Percentiles rank a stretch among this genome's conserved stretches.
Conservation (phyloP, 2,113 vertebrate species). For the Chaetura pelagica region DNA sequence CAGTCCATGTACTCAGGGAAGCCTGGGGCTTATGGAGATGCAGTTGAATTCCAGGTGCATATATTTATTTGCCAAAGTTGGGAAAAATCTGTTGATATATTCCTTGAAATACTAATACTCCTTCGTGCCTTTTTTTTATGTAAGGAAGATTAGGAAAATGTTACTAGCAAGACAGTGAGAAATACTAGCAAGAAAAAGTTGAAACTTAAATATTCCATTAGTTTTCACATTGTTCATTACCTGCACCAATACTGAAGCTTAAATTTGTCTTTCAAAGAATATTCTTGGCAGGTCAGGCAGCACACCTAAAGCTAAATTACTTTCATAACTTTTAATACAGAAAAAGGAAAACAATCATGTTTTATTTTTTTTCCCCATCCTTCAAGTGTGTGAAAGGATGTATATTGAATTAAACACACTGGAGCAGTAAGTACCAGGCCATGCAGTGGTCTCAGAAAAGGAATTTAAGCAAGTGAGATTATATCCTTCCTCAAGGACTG, state of each 20-base stretch:
- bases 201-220: neutral
- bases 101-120: neutral
- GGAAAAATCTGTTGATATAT: neutral
- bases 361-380: neutral
- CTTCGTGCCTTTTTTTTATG: neutral
- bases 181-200: neutral
- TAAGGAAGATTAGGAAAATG: neutral
- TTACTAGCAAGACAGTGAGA: neutral
- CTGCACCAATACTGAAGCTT: neutral
- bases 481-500: neutral
- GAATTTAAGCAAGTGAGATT: conserved; percentile 49
- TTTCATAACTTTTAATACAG: neutral
- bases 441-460: neutral
- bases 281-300: neutral
- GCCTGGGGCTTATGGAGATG: neutral
- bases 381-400: neutral
- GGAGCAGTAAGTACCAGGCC: neutral
- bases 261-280: neutral
- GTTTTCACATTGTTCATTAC: neutral
- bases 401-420: neutral
- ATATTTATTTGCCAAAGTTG: neutral
- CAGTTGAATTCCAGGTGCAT: neutral
- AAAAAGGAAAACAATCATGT: neutral
- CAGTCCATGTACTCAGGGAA: neutral
- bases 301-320: neutral